Percentiles rank a stretch among this genome's conserved stretches.
phyloP scores from a whole-genome alignment of 2,888 invertebrate genomes.

The Papilio demoleus region DNA sequence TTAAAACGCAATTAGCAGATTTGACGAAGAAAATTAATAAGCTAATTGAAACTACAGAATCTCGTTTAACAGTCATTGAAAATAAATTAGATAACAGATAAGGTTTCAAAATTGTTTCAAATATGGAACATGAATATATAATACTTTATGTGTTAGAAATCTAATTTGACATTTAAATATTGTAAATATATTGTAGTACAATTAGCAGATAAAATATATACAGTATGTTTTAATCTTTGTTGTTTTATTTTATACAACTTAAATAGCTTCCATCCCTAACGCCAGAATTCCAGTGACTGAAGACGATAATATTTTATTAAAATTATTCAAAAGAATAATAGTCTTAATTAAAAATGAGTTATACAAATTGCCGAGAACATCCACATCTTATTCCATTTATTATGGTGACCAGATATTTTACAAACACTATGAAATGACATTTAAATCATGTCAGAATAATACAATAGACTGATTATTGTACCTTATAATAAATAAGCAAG shows the following conservation, averaged over 20 bases:
- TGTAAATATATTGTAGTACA: slow-evolving; percentile 18
- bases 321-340: too few relatives aligned
- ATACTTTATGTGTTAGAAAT: slow-evolving; percentile 5
- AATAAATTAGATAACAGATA: slow-evolving; percentile 57
- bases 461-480: too few relatives aligned
- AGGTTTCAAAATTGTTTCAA: not conserved
- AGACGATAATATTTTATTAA: too few relatives aligned
- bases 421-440: too few relatives aligned
- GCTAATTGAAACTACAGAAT: slow-evolving; percentile 66
- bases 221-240: not conserved
- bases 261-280: not conserved
- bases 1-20: slow-evolving; percentile 72
- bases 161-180: slow-evolving; percentile 11
- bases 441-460: too few relatives aligned
- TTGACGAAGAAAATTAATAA: slow-evolving; percentile 73
- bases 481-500: too few relatives aligned
- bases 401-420: too few relatives aligned
- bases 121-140: too few relatives aligned
- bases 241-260: not conserved
- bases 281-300: too few relatives aligned
- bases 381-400: too few relatives aligned
- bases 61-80: slow-evolving; percentile 63
- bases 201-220: slow-evolving; percentile 7
- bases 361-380: too few relatives aligned
- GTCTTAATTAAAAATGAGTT: too few relatives aligned